Evolutionary conservation across 2,113 vertebrate species (phyloP).

Genomic region (Limanda limanda): DNA sequence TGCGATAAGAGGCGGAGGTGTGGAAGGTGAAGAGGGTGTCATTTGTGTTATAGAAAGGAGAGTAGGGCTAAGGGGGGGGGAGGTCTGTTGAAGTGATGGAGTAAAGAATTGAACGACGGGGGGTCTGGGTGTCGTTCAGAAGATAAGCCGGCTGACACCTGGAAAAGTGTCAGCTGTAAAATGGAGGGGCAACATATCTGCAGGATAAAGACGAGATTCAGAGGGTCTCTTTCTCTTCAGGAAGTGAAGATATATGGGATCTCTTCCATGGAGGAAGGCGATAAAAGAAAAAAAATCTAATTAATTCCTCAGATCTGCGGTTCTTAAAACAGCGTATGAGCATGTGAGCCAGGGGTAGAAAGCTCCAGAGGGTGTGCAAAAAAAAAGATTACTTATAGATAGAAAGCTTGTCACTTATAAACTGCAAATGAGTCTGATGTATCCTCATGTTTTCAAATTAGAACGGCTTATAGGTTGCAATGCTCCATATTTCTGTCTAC

Average conservation of each 20-base stretch:
- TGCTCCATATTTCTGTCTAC: background rate
- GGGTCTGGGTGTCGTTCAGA: conserved; percentile 13
- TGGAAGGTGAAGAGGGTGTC: conserved; percentile 36
- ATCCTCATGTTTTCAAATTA: too few species aligned
- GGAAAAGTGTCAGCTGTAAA: background rate
- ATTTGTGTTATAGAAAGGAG: conserved; percentile 33
- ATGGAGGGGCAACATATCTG: conserved; percentile 17
- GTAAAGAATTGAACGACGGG: conserved; percentile 3
- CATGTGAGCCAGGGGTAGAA: conserved; percentile 23
- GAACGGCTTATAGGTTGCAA: background rate
- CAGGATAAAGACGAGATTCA: background rate
- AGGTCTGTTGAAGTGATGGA: background rate
- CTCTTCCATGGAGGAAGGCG: conserved; percentile 19
- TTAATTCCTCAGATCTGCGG: conserved; percentile 57
- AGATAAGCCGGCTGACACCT: conserved; percentile 37
- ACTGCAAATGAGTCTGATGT: conserved; percentile 18
- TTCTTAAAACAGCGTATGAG: conserved; percentile 36
- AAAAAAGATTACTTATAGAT: background rate
- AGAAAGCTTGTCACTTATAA: background rate
- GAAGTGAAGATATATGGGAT: conserved; percentile 36
- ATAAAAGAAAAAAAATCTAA: conserved; percentile 59
- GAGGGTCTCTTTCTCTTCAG: conserved; percentile 17
- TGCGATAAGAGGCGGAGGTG: conserved; percentile 59
- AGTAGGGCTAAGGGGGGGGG: background rate
- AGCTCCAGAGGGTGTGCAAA: conserved; percentile 34